Base-by-base conservation (phyloP, 1,140 invertebrate genomes). In the Aphidius ervi region DNA sequence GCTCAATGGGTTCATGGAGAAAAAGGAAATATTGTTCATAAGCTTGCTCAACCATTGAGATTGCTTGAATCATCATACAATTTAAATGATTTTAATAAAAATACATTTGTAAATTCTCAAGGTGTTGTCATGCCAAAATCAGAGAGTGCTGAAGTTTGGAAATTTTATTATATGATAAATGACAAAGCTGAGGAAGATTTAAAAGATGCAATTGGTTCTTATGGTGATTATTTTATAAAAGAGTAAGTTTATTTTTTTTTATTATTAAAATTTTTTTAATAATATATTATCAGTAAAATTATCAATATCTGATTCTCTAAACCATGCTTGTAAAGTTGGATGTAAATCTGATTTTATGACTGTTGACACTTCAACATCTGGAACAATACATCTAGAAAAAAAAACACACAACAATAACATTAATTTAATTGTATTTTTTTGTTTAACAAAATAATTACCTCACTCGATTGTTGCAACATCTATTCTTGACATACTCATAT, bases 1-100 rank as follows among this genome's bases (percentile, higher is more conserved):
- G 81, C 80, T 7, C 79, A 82, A 63, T 83, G 80, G 76, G 73
- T 83, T 52, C 82, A 83, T 66, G 82, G 82, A 10, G 68, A 74
- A 59, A 52, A 70, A 47, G 68, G 58, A 5, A 79, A 80, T 63
- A 52, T 67, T 20, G 63, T 74, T 6, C 72, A 65, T 46, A 46
- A 71, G 52, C 65, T 75, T 53, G 72, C 71, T 7, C 8, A 49
- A 5, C 54, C 55, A 5, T 55, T 58, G 23, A 31, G 46, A 23
- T 41, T 64, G 23, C 52, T 67, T 3, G 65, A 64, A 23, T 62
- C 62, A 9, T 64, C 65, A 4, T 31, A 60, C 23, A 62, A 59
- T 10, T 39, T 66, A 10, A 45, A 61, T 42, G 46, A 66, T 39
- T 62, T 41, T 46, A 56, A 55, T 5, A 66, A 62, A 46, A 58